Base-by-base conservation (phyloP, 2,888 invertebrate genomes). In the Drosophila koepferae region DNA sequence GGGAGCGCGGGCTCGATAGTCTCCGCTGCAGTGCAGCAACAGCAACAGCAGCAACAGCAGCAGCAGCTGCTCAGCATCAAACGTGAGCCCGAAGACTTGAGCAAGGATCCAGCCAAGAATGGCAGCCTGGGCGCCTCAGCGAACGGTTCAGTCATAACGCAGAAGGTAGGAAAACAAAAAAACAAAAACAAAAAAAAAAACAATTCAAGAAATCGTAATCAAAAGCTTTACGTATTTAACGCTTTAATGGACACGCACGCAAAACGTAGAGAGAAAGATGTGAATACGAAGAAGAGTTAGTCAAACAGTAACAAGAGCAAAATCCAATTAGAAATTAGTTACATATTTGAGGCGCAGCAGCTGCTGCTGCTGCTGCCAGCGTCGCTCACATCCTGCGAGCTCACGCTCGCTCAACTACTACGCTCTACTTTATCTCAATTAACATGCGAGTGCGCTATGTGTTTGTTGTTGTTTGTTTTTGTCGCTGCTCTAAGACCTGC, bases 51-150 rank as follows among this genome's bases (percentile, higher is more conserved):
- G 12, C 78, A 78, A 44, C 86, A 84, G 44, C 89, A 86, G 53
- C 90, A 89, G 65, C 92, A 92, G 67, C 85, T 92, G 77, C 92
- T 93, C 74, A 93, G 90, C 91, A 93, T 93, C 87, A 93, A 93
- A 87, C 92, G 93, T 80, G 93, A 93, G 82, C 93, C 93, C 74
- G 93, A 93, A 91, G 93, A 93, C 88, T 84, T 93, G 86, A 92
- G 93, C 83, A 93, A 93, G 91, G 93, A 93, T 86, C 93, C 93
- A 58, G 20, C 54, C 23, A 93, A 93, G 89, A 93, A 92, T 77
- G 89, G 89, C 83, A 90, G 77, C 83, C 88, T 88, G 80, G 86
- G 84, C 76, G 82, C 77, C 65, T 77, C 81, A 28, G 81, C 81
- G 23, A 86, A 82, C 63, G 86, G 87, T 55, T 72, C 85, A 49